Base-by-base conservation (phyloP, 2,797 vertebrate genomes). In the Poeciliopsis turneri region DNA sequence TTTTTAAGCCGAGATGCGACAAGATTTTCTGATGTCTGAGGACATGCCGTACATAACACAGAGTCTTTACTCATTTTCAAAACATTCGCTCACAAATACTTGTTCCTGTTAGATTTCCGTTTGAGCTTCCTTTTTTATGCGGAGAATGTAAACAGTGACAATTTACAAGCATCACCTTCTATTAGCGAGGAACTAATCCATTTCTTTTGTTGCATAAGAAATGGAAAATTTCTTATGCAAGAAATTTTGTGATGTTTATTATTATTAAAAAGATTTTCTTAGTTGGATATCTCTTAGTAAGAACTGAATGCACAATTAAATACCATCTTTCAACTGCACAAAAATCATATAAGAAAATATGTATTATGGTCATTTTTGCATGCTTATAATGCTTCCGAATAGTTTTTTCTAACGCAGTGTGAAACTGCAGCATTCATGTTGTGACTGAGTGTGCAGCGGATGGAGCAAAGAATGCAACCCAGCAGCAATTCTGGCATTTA, bases 401-500 rank as follows among this genome's bases (percentile, higher is more conserved):
- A 28, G 25, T 5, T 16, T 23, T 25, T 6, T 69, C 66, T 43
- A 43, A 69, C 0, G 2, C 41, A 70, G 15, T 2, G 1, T 47
- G 53, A 15, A 36, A 41, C 72, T 69, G 15, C 20, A 39, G 33
- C 33, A 45, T 43, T 43, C 23, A 43, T 15, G 11, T 13, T 18
- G 68, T 39, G 66, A 39, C 16, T 77, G 43, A 25, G 72, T 70
- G 66, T 23, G 77, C 61, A 45, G 30, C 36, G 39, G 47, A 49
- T 69, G 82, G 36, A 79, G 80, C 43, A 78, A 57, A 89, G 77
- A 78, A 92, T 93, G 88, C 84, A 80, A 88, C 88, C 89, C 80
- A 88, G 64, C 91, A 6, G 45, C 84, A 87, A 68, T 85, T 87
- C 89, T 81, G 0, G 75, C 90, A 93, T 93, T 92, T 83, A 87